Evolutionary conservation across 2,113 vertebrate species (phyloP), one percentile per base, ranked within the genome.

Genomic region (Salvelinus alpinus): DNA sequence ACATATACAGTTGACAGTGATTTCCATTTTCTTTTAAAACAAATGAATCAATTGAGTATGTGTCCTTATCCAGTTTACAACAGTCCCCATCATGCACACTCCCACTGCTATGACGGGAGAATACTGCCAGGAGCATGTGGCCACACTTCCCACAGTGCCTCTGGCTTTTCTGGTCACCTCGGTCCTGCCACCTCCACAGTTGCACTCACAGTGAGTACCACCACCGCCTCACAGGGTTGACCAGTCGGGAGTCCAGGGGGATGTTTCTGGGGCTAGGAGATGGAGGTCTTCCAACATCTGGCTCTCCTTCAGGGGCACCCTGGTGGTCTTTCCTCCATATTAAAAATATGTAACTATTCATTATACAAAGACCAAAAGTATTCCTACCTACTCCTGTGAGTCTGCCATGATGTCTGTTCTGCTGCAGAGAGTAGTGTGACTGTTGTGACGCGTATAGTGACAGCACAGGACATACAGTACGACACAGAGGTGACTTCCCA

Each of bases 61-160:
- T 34, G 27, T 85, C 34, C n/a, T 70, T 60, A 14, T 66, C 13
- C 29, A 5, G 54, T 65, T 64, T 34, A 51, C 64, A 77, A 34
- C 51, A 73, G 18, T 71, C 14, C 65, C 70, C 70, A 66, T 22
- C 57, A 78, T 14, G 3, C 72, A 85, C 16, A 83, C 25, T 27
- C 76, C 65, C 2, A 78, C 18, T 57, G 67, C 72, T 4, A 78
- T 11, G 31, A 1, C 57, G 75, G 5, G 67, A 82, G 64, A 73
- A 76, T 22, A 81, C 34, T 1, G 70, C 62, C 47, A 82, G 51
- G 20, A 73, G 8, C 70, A 82, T 11, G 68, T 78, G 54, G 11
- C 69, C 71, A 57, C 70, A 81, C 1, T 60, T 13, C 1, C 57
- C 59, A 59, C 67, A 54, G 59, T 14, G 64, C 51, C 57, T 12